Evolutionary conservation across 2,888 invertebrate species (phyloP), one percentile per base, ranked within the genome.

Genomic region (Calliphora vomitoria): DNA sequence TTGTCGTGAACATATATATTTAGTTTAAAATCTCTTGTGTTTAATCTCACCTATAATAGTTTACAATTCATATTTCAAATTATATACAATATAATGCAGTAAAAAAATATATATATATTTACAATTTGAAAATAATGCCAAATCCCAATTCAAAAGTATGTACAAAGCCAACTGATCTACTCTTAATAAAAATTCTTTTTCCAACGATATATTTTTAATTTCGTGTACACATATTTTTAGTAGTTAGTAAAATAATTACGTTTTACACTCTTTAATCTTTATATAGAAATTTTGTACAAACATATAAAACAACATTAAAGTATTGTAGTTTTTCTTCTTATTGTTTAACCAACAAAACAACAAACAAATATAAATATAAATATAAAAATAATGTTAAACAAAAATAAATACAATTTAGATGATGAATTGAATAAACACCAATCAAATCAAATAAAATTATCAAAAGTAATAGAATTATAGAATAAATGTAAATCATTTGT

Each of bases 401-500:
- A 44, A 35, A 13, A n/a, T 18, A 66, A 25, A 50, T 1, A 62
- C 20, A 85, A 84, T 38, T 60, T 55, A 69, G 25, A 58, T 69
- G 66, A 80, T 68, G 72, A 80, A 79, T 79, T 68, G 58, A 74
- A 18, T 53, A 62, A 68, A 71, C 72, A 62, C 47, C 55, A 85
- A 71, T n/a, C 4, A 78, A 74, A 44, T 53, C 55, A 35, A 78
- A 31, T 69, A 60, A 20, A 25, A 25, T 25, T 25, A 25, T 25
- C 25, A 83, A 69, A 50, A 69, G 35, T 58, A 50, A 66, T 64
- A 66, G 74, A 66, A 68, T 25, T 55, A 76, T 53, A 53, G 35
- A 82, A 82, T 84, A 87, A 83, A 87, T 76, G 74, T 68, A 53
- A 85, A 85, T 82, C 85, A 79, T 87, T 87, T 87, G 87, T 92